Evolutionary conservation across 2,888 invertebrate genomes (phyloP).

Genomic region (Agrochola macilenta): DNA sequence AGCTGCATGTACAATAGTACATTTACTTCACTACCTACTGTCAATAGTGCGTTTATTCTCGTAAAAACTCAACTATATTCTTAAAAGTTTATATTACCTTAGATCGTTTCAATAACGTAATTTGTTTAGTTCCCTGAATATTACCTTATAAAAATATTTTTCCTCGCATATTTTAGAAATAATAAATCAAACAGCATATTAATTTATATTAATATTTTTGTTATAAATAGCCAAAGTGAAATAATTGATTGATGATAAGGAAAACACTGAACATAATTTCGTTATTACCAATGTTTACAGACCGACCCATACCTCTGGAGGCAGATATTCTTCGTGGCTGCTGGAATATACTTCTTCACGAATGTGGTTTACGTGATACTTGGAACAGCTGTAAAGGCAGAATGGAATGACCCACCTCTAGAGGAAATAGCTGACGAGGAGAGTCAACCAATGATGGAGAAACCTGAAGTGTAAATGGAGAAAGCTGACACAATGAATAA

Average conservation of each 20-base stretch:
- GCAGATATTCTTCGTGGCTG: conserved; percentile 93
- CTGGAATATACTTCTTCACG: conserved; percentile 92
- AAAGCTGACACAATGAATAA: conserved; percentile 2
- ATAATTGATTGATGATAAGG: background rate
- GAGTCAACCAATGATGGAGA: conserved; percentile 47
- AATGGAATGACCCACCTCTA: conserved; percentile 92
- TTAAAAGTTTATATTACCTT: background rate
- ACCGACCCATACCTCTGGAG: conserved; percentile 92
- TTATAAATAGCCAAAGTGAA: background rate
- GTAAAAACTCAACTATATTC: background rate
- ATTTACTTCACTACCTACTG: background rate
- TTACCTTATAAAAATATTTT: background rate
- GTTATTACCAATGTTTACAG: conserved; percentile 82
- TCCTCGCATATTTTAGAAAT: background rate
- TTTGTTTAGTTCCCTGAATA: background rate
- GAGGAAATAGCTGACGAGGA: conserved; percentile 47
- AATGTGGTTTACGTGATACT: conserved; percentile 92
- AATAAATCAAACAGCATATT: background rate
- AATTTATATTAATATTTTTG: too few relatives aligned
- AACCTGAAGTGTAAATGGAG: conserved; percentile 16
- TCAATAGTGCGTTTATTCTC: background rate
- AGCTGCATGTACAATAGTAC: too few relatives aligned
- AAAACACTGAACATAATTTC: background rate
- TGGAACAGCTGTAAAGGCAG: conserved; percentile 92
- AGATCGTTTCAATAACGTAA: background rate